Base-by-base conservation (phyloP, 2,797 vertebrate genomes). In the Fratercula arctica region DNA sequence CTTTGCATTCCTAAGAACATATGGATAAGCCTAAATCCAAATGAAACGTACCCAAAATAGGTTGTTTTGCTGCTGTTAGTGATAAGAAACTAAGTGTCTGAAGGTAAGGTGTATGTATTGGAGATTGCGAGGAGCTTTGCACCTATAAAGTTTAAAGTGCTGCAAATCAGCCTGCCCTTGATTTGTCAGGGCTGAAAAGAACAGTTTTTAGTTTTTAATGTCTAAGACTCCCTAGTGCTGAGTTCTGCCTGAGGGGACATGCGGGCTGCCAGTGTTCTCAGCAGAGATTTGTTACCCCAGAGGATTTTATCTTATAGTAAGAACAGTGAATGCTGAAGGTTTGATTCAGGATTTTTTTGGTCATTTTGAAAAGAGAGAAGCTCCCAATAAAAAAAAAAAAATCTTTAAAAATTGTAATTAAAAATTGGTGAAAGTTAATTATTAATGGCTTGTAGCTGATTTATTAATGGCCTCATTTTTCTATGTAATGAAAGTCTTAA, bases 391-490 rank as follows among this genome's bases (percentile, higher is more conserved):
- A 61, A 72, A 54, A 72, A 54, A 72, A 64, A 80, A 68, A 53
- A 43, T 26, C 16, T 78, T 85, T 21, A 28, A 83, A 79, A 91
- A 48, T 66, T 50, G 28, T 64, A 86, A 85, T 85, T 94, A 89
- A 93, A 85, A 89, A 90, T 77, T 69, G 13, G 51, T 68, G 50
- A 69, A 83, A 81, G 59, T 94, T 85, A 96, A 93, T 94, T 90
- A 96, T 92, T 81, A 94, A 96, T 81, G 46, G 21, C 39, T 91
- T 76, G 26, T 70, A 84, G 74, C 64, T 87, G 68, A 76, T 69
- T 95, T 96, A 94, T 93, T 93, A 96, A 92, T 90, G 69, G 59
- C 18, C 67, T 91, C 26, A 89, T 91, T 96, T 93, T 92, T 89
- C 80, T 69, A 21, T 66, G 51, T 87, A 95, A 94, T 91, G 73